These are phyloP conservation scores for Clitarchus hookeri DNA, from an alignment of 2,888 invertebrate genomes.

Conservation along the genomic window DNA sequence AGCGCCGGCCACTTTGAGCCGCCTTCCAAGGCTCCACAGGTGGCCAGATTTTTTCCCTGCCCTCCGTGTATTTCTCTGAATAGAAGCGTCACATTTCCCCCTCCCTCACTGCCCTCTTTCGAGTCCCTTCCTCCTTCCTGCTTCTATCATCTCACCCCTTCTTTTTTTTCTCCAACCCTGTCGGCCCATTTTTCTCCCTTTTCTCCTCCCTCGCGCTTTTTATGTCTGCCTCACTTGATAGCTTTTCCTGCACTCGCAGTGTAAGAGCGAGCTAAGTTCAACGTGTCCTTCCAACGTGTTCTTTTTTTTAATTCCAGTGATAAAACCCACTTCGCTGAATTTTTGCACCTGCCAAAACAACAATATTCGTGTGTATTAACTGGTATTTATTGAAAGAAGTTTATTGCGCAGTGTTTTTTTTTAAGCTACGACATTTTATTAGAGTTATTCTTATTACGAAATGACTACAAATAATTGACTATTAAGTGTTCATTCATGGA, in stretches of 20 bases:
- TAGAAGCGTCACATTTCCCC: slow-evolving; percentile 16
- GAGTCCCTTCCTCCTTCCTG: slow-evolving; percentile 22
- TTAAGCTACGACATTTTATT: too few relatives aligned
- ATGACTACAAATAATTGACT: too few relatives aligned
- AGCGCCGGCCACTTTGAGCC: background rate
- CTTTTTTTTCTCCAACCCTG: slow-evolving; percentile 2
- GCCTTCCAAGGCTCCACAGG: background rate
- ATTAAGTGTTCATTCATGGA: too few relatives aligned
- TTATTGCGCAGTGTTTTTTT: too few relatives aligned
- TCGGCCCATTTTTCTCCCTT: slow-evolving; percentile 14
- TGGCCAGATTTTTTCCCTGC: background rate
- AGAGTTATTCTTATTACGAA: too few relatives aligned
- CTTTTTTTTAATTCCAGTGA: background rate
- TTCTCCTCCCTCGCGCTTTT: background rate
- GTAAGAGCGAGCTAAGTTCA: background rate
- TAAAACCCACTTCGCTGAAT: background rate
- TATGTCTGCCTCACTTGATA: slow-evolving; percentile 14
- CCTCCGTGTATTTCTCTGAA: slow-evolving; percentile 9
- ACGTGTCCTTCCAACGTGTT: background rate
- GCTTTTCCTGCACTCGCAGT: background rate
- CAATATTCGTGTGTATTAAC: too few relatives aligned
- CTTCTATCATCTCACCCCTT: slow-evolving; percentile 25
- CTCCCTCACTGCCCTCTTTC: slow-evolving; percentile 16
- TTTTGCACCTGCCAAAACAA: too few relatives aligned
- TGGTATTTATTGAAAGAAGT: too few relatives aligned